These are phyloP conservation scores for Limonius californicus DNA, from an alignment of 1,140 invertebrate genomes.

Conservation along the genomic window DNA sequence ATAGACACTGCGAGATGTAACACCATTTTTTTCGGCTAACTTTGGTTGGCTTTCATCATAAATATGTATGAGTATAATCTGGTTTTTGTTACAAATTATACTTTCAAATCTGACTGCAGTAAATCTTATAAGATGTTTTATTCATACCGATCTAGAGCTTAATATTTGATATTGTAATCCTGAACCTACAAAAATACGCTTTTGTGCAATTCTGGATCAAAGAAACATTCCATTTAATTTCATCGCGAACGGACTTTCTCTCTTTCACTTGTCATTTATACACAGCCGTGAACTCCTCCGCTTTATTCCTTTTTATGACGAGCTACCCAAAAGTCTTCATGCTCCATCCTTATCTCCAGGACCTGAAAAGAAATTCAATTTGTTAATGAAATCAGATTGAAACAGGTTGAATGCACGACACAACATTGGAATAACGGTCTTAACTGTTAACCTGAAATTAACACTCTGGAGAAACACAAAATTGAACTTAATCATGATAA, in stretches of 20 bases:
- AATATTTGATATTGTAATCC: conserved; percentile 8
- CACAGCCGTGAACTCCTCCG: not conserved
- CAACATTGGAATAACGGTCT: no score
- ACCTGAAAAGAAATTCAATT: conserved; percentile 17
- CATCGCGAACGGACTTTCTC: not conserved
- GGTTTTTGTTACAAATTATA: conserved; percentile 10
- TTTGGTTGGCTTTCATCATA: not conserved
- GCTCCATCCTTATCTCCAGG: not conserved
- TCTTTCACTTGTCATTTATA: not conserved
- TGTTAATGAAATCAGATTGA: conserved; percentile 16
- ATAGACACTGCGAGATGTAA: not conserved
- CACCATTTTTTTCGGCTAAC: not conserved
- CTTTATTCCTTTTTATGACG: not conserved
- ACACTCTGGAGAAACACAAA: no score
- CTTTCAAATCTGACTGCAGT: not conserved
- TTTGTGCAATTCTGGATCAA: not conserved
- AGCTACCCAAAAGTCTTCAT: not conserved
- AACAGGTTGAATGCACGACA: no score
- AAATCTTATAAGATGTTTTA: conserved; percentile 18
- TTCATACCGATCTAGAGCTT: conserved; percentile 9
- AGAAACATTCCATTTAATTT: not conserved
- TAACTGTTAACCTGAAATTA: no score
- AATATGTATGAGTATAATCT: conserved; percentile 17
- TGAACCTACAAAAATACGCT: not conserved
- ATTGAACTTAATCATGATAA: no score